These are phyloP conservation scores for Tenualosa ilisha DNA, from an alignment of 2,797 vertebrate genomes.

Conservation along the genomic window DNA sequence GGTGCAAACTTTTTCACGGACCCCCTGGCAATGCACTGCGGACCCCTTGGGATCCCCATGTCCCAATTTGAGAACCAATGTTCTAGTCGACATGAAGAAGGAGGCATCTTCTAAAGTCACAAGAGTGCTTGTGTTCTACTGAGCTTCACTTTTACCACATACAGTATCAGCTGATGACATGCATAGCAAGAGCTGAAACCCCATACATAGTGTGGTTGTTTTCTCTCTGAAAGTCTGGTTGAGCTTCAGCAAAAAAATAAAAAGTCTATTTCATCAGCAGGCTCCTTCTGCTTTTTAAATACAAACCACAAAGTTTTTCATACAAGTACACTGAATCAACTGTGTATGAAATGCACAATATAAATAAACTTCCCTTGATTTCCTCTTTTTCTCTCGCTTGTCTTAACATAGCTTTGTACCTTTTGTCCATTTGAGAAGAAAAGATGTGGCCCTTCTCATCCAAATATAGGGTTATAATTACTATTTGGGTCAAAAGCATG, in stretches of 20 bases:
- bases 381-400: no score
- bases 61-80: no score
- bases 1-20: no score
- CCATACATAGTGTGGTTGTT: not conserved
- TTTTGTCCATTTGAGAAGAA: not conserved
- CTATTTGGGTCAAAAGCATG: not conserved
- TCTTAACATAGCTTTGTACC: not conserved
- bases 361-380: not conserved
- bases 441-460: not conserved
- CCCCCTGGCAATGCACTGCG: no score
- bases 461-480: not conserved
- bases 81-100: not conserved
- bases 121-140: no score
- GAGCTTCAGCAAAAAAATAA: no score
- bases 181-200: not conserved
- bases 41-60: no score
- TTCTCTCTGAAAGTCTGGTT: not conserved
- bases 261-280: no score
- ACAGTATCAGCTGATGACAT: not conserved
- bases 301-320: no score
- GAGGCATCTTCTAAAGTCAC: not conserved
- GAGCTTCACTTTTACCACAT: not conserved
- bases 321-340: no score
- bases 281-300: no score
- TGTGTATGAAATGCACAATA: no score